Base-by-base conservation (phyloP, 2,888 invertebrate genomes). In the Chaetoderma sp. region DNA sequence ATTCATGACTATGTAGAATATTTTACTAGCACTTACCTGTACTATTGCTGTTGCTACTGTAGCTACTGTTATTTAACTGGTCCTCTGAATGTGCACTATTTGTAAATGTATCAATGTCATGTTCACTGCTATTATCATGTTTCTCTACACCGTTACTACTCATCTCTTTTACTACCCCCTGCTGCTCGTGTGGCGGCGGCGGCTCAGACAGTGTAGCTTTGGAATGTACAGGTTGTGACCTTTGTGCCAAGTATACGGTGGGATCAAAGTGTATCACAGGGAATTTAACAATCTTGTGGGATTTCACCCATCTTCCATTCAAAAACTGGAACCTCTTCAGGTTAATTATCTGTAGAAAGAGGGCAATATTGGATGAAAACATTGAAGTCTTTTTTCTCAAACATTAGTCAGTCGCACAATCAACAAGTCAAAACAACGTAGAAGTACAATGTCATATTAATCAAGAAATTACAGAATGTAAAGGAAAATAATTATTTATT, bases 271-370 rank as follows among this genome's bases (percentile, higher is more conserved):
- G 90, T 72, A 91, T 90, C 83, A 93, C 91, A 0, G 95, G 95
- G 84, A 95, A 95, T 82, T 94, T 93, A 0, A 96, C 95, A 27
- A 94, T 93, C 85, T 95, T 96, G 83, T 95, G 95, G 0, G 95
- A 96, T 85, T 96, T 96, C 27, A 96, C 93, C 96, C 96, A 96
- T 81, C 94, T 92, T 82, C 91, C 93, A 87, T 94, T 93, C 60
- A 94, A 92, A 85, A 91, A 94, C 85, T 96, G 95, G 88, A 96
- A 96, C 1, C 96, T 91, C 86, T 96, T 96, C 72, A 96, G 88
- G 85, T 96, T 96, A 59, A 96, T 91, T 81, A 96, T 94, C 95
- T 95, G 80, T 10, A 80, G 78, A 49, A 44, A 42, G 65, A 42
- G 27, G 16, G 42, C 18, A 55, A 60, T 59, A 27, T 13, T 4